Base-by-base conservation (phyloP, 92 coral and sea anemone genomes). In the Muricea muricata region DNA sequence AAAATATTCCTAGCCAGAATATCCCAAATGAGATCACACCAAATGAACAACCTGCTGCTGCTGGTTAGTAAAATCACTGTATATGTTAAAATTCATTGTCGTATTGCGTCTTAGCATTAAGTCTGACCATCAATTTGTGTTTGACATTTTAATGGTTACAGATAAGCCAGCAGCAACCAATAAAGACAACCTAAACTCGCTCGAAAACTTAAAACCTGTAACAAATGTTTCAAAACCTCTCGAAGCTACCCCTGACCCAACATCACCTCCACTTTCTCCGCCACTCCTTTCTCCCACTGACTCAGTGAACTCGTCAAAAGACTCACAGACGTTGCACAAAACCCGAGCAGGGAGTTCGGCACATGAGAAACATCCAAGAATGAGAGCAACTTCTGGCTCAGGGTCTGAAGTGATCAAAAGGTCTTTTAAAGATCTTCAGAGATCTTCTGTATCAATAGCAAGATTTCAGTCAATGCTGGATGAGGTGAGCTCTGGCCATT, bases 361-460 rank as follows among this genome's bases (percentile, higher is more conserved):
- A 40, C 78, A 85, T 2, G 78, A 55, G 48, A 47, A 80, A 20
- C 89, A 72, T 69, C 54, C 87, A 39, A 86, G 88, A 82, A 15
- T 67, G 25, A 92, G 93, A 60, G 91, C 92, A 26, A 46, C 75
- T 8, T 91, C 98, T 7, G 74, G 91, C 11, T 70, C 98, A 12
- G 91, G 93, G 0, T 89, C 88, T 54, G 99, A 97, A 74, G 94
- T 91, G 10, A 87, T 96, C 3, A 97, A 94, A 66, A 97, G 85
- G 82, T 87, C 98, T 47, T 77, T 88, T 3, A 97, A 97, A 66
- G 99, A 97, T 75, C 90, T 97, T 34, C 89, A 89, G 63, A 87
- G 99, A 29, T 97, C 99, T 1, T 90, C 96, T 85, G 94, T 94
- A 25, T 93, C 99, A 7, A 86, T 97, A 32, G 87, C 97, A 83